Base-by-base conservation (phyloP, 1,140 invertebrate species). In the Drosophila kurseongensis region DNA sequence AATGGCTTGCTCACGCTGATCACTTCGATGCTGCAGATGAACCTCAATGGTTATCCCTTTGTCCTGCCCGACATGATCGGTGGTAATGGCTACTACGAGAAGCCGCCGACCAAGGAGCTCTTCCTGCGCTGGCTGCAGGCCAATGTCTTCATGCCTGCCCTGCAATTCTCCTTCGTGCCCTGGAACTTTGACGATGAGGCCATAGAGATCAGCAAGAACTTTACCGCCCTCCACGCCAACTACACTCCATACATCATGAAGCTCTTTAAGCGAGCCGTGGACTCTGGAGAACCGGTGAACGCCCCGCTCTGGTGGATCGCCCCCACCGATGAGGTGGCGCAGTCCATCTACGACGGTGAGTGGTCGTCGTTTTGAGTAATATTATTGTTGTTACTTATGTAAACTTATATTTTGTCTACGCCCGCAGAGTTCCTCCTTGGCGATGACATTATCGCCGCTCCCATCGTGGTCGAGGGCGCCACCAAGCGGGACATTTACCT, bases 21-120 rank as follows among this genome's bases (percentile, higher is more conserved):
- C 41, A 96, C 97, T 0, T 96, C 96, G 3, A 91, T 96, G 0
- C 92, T 98, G 2, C 95, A 96, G 77, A 95, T 97, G 93, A 97
- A 97, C 77, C 91, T 98, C 42, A 95, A 96, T 75, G 97, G 97
- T 5, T 98, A 98, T 92, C 94, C 95, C 0, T 95, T 96, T 78
- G 95, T 98, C 5, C 92, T 98, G 2, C 97, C 97, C 0, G 97
- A 98, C 88, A 97, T 98, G 96, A 96, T 99, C 75, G 98, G 98
- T 3, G 98, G 98, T 2, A 98, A 98, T 90, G 96, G 95, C 0
- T 97, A 96, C 81, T 92, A 94, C 12, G 92, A 93, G 40, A 93
- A 94, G 90, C 94, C 93, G 23, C 95, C 95, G 2, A 94, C 94
- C 4, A 95, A 95, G 69, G 96, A 98, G 91, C 93, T 99, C n/a